Percentiles rank a stretch among this genome's conserved stretches.
phyloP scores from a whole-genome alignment of 2,797 vertebrate species.

The Hoplostethus mediterraneus region DNA sequence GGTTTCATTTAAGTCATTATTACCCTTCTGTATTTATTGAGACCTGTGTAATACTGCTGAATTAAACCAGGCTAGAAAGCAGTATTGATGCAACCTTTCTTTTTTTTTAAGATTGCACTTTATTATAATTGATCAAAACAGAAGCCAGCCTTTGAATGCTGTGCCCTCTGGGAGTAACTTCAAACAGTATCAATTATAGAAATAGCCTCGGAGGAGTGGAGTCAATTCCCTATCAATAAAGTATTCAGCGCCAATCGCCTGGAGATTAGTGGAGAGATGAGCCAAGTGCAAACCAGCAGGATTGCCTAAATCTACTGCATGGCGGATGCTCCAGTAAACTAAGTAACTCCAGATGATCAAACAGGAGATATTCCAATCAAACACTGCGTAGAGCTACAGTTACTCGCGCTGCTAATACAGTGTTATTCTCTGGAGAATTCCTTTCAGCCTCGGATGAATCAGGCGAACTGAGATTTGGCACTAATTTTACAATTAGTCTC shows the following conservation, averaged over 20 bases:
- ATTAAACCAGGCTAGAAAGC: conserved; percentile 42
- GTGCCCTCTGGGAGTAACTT: conserved; percentile 71
- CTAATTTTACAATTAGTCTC: conserved; percentile 17
- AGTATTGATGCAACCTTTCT: conserved; percentile 63
- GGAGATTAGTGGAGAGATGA: conserved; percentile 80
- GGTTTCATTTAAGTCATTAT: conserved; percentile 28
- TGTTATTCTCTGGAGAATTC: conserved; percentile 42
- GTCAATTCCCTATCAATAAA: conserved; percentile 85
- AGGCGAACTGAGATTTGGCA: conserved; percentile 28
- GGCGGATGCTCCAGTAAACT: conserved; percentile 64
- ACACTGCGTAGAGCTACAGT: conserved; percentile 48
- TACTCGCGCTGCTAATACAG: conserved; percentile 52
- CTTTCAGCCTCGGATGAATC: conserved; percentile 27
- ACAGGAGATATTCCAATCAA: conserved; percentile 74
- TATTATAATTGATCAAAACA: conserved; percentile 85
- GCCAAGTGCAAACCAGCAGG: conserved; percentile 70
- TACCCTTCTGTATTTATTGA: conserved; percentile 17
- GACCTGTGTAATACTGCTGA: conserved; percentile 21
- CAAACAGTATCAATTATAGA: conserved; percentile 87
- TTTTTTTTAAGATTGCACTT: conserved; percentile 68
- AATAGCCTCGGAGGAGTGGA: conserved; percentile 77
- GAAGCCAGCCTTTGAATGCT: conserved; percentile 74
- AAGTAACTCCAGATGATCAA: conserved; percentile 73
- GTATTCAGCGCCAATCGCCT: conserved; percentile 78
- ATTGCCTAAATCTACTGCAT: conserved; percentile 76